phyloP scores from a whole-genome alignment of 2,113 vertebrate genomes.

The Gallinago undulata region DNA sequence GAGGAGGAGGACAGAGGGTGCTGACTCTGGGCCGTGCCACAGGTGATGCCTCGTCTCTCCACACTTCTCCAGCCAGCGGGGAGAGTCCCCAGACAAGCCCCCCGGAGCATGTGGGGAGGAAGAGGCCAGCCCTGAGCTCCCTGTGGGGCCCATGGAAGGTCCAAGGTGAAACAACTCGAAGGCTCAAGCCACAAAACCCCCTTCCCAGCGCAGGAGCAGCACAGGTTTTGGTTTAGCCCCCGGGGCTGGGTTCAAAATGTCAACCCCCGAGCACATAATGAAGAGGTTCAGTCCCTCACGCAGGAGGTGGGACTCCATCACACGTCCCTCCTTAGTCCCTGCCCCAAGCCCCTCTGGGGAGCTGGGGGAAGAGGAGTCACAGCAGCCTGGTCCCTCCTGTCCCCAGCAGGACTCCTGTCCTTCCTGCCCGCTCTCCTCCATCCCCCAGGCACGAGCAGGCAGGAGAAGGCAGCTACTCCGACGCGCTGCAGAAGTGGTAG shows the following conservation, averaged over 20 bases:
- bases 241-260: background rate
- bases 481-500: rapidly evolving
- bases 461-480: background rate
- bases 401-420: background rate
- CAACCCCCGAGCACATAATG: rapidly evolving
- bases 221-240: background rate
- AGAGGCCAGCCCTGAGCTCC: background rate
- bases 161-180: background rate
- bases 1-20: background rate
- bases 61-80: rapidly evolving
- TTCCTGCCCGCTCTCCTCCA: background rate
- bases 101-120: rapidly evolving
- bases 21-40: rapidly evolving
- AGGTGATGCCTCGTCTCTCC: background rate
- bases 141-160: rapidly evolving
- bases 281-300: background rate
- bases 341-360: background rate
- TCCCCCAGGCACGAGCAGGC: background rate
- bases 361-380: background rate
- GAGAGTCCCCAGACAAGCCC: background rate
- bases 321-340: rapidly evolving
- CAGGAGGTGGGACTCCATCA: background rate
- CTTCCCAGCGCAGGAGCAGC: background rate
- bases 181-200: background rate
- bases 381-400: background rate